Base-by-base conservation (phyloP, 2,113 vertebrate genomes). In the Orcinus orca region DNA sequence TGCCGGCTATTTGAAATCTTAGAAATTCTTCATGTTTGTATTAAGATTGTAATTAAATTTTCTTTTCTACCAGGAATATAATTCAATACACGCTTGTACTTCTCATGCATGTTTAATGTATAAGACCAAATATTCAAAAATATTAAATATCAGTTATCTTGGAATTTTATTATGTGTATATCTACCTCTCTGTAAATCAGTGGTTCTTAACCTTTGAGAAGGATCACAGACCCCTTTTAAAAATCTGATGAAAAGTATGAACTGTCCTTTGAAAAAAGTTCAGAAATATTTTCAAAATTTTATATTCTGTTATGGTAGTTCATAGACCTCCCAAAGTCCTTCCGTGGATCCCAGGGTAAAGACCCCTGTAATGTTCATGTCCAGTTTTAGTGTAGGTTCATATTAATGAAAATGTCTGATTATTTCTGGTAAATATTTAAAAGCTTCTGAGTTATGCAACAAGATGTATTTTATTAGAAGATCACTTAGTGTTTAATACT, bases 1-100 rank as follows among this genome's bases (percentile, higher is more conserved):
- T 95, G 47, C 29, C 41, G 68, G 86, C 58, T 95, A 55, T 97
- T 97, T 97, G 62, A 96, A 95, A 95, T 85, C 33, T 88, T 94
- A 76, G 73, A 95, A 90, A 50, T 81, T 96, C 50, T 95, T 93
- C 5, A 15, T 92, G 41, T 92, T 77, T 58, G 21, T 84, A 12
- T 90, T 97, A 79, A 47, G 84, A 91, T 82, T 89, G 21, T 81
- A 53, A 71, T 55, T 93, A 71, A 5, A 63, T 70, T 97, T 96
- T 86, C 20, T 79, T 93, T 93, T 83, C 67, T 84, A 17, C 79
- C 36, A 96, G 80, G 68, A 94, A 90, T 88, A 82, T 71, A 93
- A 86, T 74, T 97, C 90, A 21, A 58, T 60, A 92, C 13, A n/a
- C 71, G 76, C 73, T 31, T 95, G 33, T 58, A 67, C 31, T 95